Conservation (phyloP, 2,113 vertebrate species). For the Salvelinus alpinus region DNA sequence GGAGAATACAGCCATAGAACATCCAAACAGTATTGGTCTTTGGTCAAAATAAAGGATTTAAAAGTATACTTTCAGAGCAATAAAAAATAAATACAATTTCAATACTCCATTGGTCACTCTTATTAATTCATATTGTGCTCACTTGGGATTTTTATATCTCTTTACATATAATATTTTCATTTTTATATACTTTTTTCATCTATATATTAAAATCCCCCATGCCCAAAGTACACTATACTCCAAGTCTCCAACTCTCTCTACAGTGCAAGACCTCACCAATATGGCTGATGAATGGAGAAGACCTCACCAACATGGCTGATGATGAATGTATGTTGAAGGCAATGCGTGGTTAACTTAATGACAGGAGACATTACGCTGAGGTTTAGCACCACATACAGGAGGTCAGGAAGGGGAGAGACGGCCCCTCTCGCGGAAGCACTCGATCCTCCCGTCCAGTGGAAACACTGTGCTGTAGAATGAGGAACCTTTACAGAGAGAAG, state of each 20-base stretch:
- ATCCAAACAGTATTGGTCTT: slow-evolving; percentile 73
- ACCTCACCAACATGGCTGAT: slow-evolving; percentile 36
- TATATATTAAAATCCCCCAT: slow-evolving; percentile 29
- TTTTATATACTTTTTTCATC: slow-evolving; percentile 45
- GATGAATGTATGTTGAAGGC: slow-evolving; percentile 57
- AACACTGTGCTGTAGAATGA: slow-evolving; percentile 34
- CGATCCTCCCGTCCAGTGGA: slow-evolving; percentile 27
- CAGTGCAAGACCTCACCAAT: slow-evolving; percentile 55
- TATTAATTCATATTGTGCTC: slow-evolving; percentile 72
- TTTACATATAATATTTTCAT: slow-evolving; percentile 52
- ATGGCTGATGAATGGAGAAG: slow-evolving; percentile 27
- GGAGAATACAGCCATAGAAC: slow-evolving; percentile 49
- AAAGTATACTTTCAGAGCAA: slow-evolving; percentile 55
- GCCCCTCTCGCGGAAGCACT: slow-evolving; percentile 68
- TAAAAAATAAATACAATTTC: slow-evolving; percentile 73
- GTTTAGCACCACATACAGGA: slow-evolving; percentile 71
- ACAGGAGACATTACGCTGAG: slow-evolving; percentile 51
- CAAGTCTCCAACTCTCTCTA: slow-evolving; percentile 27
- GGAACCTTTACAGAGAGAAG: slow-evolving; percentile 1
- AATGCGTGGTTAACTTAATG: slow-evolving; percentile 55
- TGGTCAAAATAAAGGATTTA: slow-evolving; percentile 44
- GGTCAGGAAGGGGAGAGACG: slow-evolving; percentile 43
- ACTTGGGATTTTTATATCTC: slow-evolving; percentile 61
- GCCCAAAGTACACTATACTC: slow-evolving; percentile 2
- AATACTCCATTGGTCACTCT: slow-evolving; percentile 62